Conservation (phyloP, 2,888 invertebrate genomes). For the Lampropteryx suffumata region DNA sequence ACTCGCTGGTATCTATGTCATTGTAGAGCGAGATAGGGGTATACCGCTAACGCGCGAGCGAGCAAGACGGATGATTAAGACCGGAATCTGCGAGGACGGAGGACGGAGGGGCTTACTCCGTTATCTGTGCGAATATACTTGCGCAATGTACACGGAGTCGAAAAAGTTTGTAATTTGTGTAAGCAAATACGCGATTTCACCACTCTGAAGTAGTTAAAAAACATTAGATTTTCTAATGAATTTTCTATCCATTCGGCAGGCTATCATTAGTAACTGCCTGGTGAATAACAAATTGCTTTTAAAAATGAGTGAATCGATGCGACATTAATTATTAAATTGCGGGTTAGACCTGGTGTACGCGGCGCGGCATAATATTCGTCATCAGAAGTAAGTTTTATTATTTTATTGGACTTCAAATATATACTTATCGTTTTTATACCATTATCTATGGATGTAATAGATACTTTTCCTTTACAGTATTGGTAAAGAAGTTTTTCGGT, state of each 20-base stretch:
- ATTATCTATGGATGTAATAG: too few relatives aligned
- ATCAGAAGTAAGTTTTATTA: too few relatives aligned
- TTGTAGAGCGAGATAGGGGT: conserved; percentile 52
- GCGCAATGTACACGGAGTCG: conserved; percentile 73
- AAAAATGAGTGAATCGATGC: conserved; percentile 53
- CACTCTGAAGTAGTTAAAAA: conserved; percentile 27
- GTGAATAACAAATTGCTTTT: conserved; percentile 45
- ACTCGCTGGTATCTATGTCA: conserved; percentile 79
- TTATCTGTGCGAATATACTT: conserved; percentile 81
- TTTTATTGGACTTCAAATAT: background rate
- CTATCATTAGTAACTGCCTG: conserved; percentile 40
- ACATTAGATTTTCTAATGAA: conserved; percentile 34
- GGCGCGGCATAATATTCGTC: conserved; percentile 42
- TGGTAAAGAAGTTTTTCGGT: too few relatives aligned
- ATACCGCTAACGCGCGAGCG: conserved; percentile 38
- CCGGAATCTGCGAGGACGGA: conserved; percentile 73
- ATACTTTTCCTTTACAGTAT: too few relatives aligned
- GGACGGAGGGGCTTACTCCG: conserved; percentile 72
- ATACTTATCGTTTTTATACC: too few relatives aligned
- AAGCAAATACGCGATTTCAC: conserved; percentile 41
- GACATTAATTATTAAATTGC: conserved; percentile 60
- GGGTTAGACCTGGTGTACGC: conserved; percentile 62
- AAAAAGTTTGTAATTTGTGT: conserved; percentile 63
- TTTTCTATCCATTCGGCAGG: conserved; percentile 36
- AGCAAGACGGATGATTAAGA: conserved; percentile 53